phyloP scores from a whole-genome alignment of 1,140 invertebrate species.

The Lasioglossum albipes region DNA sequence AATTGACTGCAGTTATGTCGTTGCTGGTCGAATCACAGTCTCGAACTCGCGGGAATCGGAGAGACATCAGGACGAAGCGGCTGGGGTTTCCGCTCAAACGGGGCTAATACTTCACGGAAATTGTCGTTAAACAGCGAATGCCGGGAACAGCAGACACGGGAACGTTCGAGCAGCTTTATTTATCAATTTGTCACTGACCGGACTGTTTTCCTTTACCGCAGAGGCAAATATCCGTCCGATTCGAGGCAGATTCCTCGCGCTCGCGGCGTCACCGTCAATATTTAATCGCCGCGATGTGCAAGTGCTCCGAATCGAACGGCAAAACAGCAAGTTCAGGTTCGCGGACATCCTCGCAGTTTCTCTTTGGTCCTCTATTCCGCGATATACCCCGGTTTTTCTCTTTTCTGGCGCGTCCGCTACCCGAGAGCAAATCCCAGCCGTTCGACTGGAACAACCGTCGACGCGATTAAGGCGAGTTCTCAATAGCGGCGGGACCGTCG shows the following conservation, averaged over 20 bases:
- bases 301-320: not conserved
- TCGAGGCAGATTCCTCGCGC: too few species aligned
- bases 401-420: conserved; percentile 21
- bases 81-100: not conserved
- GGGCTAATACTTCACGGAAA: not conserved
- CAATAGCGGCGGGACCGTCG: conserved; percentile 52
- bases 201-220: not conserved
- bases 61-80: too few species aligned
- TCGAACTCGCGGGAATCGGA: too few species aligned
- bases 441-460: conserved; percentile 53
- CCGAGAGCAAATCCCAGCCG: conserved; percentile 36
- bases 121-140: not conserved
- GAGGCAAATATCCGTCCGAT: too few species aligned
- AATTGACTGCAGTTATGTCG: too few species aligned
- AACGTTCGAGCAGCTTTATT: not conserved
- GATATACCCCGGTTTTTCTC: conserved; percentile 19
- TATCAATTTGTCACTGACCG: not conserved
- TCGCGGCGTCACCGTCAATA: not conserved
- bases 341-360: conserved; percentile 17
- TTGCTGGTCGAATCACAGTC: too few species aligned
- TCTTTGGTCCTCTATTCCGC: not conserved
- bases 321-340: not conserved
- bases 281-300: not conserved
- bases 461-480: conserved; percentile 68
- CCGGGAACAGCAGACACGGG: not conserved